A percentile compares a stretch with the other conserved stretches of the same genome.
Evolutionary conservation across 2,113 vertebrate species (phyloP).

Genomic region (Merops nubicus): DNA sequence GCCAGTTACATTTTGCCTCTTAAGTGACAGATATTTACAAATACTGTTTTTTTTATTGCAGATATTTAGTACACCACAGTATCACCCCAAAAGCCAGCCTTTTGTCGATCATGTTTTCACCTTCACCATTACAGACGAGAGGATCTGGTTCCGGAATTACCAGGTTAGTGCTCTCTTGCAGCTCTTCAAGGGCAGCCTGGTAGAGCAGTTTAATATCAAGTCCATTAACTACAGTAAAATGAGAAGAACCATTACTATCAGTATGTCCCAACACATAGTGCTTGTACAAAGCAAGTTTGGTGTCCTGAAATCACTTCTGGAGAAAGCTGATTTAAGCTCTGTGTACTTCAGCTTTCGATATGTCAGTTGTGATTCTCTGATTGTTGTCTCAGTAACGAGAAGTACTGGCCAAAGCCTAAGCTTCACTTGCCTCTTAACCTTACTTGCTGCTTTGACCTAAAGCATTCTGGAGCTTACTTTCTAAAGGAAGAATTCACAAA

Average conservation of each 20-base stretch:
- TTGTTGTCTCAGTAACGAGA: neutral
- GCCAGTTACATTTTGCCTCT: neutral
- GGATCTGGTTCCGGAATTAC: constrained; percentile 98
- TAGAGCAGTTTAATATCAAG: neutral
- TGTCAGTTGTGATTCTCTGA: neutral
- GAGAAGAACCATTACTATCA: neutral
- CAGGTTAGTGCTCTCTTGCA: constrained; percentile 79
- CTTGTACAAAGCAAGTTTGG: neutral
- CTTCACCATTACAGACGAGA: constrained; percentile 88
- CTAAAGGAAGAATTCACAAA: neutral
- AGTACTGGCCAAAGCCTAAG: neutral
- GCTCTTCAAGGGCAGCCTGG: neutral
- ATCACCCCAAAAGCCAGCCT: constrained; percentile 95
- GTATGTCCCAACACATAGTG: neutral
- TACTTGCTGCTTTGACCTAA: neutral
- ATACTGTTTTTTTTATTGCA: constrained; percentile 40
- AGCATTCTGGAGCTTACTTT: neutral
- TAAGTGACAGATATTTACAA: neutral
- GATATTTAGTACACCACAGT: constrained; percentile 93
- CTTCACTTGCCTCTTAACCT: neutral
- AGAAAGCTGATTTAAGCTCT: neutral
- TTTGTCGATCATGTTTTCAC: constrained; percentile 97
- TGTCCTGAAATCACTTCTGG: neutral
- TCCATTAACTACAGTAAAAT: neutral
- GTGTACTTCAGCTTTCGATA: neutral